These are phyloP conservation scores for Cyaniris semiargus DNA, from an alignment of 2,888 invertebrate genomes.

Conservation along the genomic window DNA sequence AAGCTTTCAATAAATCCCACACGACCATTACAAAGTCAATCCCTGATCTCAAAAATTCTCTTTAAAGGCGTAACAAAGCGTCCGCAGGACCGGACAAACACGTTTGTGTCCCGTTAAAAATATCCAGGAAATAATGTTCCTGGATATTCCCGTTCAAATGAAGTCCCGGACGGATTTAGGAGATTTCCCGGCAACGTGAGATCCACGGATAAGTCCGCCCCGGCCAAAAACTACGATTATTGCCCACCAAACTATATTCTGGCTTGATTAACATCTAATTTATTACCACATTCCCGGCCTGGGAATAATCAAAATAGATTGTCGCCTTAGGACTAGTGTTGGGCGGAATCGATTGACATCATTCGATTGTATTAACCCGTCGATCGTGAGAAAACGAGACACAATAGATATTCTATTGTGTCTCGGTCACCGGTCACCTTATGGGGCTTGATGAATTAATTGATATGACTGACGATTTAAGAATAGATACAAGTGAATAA, in stretches of 20 bases:
- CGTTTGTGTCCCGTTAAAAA: constrained; percentile 30
- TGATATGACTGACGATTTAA: background rate
- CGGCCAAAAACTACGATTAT: constrained; percentile 42
- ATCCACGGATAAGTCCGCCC: constrained; percentile 43
- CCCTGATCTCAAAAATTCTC: constrained; percentile 9
- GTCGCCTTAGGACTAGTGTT: constrained; percentile 45
- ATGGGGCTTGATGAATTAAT: too few species aligned
- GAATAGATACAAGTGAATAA: too few species aligned
- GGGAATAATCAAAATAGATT: constrained; percentile 59
- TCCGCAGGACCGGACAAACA: constrained; percentile 3
- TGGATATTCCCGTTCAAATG: constrained; percentile 36
- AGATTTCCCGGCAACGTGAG: constrained; percentile 41
- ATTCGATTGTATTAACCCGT: background rate
- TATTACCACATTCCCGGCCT: constrained; percentile 53
- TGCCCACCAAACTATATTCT: constrained; percentile 46
- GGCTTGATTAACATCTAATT: constrained; percentile 55
- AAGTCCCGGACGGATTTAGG: constrained; percentile 46
- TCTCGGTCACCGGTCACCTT: too few species aligned
- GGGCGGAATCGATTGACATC: background rate
- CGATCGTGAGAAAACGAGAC: too few species aligned
- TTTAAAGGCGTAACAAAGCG: constrained; percentile 24
- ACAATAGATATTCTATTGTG: too few species aligned
- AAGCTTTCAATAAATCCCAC: constrained; percentile 4
- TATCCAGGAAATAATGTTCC: constrained; percentile 19
- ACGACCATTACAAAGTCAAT: constrained; percentile 22